A percentile compares a stretch with the other conserved stretches of the same genome.
phyloP scores from a whole-genome alignment of 2,797 vertebrate species.

The Myotis vivesi region DNA sequence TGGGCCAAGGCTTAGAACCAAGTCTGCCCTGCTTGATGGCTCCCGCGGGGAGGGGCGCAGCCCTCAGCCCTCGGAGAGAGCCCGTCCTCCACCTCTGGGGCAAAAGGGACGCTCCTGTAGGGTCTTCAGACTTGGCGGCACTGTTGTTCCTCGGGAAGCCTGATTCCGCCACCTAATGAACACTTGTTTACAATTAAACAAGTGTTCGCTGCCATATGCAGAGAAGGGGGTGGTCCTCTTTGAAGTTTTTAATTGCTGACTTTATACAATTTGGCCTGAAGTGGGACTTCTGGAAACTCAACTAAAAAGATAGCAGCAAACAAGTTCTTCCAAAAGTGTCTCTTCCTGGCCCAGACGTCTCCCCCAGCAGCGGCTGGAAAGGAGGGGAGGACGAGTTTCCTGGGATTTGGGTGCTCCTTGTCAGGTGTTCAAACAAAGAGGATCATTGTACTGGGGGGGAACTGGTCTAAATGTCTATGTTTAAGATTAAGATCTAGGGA shows the following conservation, averaged over 20 bases:
- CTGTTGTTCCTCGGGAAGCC: constrained; percentile 31
- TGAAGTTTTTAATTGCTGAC: constrained; percentile 61
- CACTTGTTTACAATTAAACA: constrained; percentile 67
- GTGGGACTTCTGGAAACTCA: constrained; percentile 53
- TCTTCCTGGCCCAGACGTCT: background rate
- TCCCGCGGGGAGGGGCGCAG: background rate
- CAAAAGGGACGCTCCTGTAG: background rate
- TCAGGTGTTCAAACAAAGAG: constrained; percentile 73
- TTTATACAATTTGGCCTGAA: constrained; percentile 46
- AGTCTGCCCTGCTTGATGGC: background rate
- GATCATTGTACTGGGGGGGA: constrained; percentile 71
- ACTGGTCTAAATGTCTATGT: constrained; percentile 52
- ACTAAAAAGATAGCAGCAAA: constrained; percentile 22
- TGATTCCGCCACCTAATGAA: constrained; percentile 62
- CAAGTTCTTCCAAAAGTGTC: constrained; percentile 46
- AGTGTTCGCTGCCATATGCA: constrained; percentile 36
- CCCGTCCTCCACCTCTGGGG: background rate
- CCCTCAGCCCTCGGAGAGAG: background rate
- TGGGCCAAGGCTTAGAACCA: background rate
- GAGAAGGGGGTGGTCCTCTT: constrained; percentile 61
- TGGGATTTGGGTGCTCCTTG: constrained; percentile 47
- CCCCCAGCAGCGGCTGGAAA: background rate
- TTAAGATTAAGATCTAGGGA: constrained; percentile 71
- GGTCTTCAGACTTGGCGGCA: constrained; percentile 6
- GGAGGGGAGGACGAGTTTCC: constrained; percentile 41